Conservation (phyloP, 1,140 invertebrate species). For the Globodera ellingtonae region DNA sequence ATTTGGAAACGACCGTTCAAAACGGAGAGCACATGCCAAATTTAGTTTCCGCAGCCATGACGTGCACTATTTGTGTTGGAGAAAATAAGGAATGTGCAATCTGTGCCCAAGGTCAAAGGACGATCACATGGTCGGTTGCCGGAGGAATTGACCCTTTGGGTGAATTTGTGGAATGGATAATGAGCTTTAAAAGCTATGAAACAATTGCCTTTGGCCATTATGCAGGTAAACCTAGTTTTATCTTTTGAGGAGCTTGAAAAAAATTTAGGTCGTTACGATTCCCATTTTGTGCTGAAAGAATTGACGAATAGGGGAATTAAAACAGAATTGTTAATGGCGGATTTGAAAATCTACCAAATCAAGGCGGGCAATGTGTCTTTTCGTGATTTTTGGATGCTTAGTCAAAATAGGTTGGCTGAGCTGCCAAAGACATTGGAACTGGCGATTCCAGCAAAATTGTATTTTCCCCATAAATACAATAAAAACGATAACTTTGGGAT, state of each 20-base stretch:
- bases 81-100: not conserved
- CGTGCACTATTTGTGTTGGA: slow-evolving; percentile 8
- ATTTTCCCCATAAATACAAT: not conserved
- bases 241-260: too few relatives aligned
- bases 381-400: not conserved
- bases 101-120: not conserved
- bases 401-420: not conserved
- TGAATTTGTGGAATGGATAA: not conserved
- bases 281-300: not conserved
- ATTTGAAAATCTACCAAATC: not conserved
- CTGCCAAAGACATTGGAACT: not conserved
- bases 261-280: not conserved
- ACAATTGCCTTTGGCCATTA: not conserved
- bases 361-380: not conserved
- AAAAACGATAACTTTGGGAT: not conserved
- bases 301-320: too few relatives aligned
- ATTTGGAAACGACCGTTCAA: not conserved
- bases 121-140: not conserved
- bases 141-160: not conserved
- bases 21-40: not conserved
- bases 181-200: not conserved
- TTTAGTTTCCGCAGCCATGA: not conserved
- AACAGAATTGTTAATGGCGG: not conserved
- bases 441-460: not conserved
- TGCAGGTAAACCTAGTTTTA: not conserved